These are phyloP conservation scores for Polypedilum vanderplanki DNA, from an alignment of 1,140 invertebrate genomes.

Conservation along the genomic window DNA sequence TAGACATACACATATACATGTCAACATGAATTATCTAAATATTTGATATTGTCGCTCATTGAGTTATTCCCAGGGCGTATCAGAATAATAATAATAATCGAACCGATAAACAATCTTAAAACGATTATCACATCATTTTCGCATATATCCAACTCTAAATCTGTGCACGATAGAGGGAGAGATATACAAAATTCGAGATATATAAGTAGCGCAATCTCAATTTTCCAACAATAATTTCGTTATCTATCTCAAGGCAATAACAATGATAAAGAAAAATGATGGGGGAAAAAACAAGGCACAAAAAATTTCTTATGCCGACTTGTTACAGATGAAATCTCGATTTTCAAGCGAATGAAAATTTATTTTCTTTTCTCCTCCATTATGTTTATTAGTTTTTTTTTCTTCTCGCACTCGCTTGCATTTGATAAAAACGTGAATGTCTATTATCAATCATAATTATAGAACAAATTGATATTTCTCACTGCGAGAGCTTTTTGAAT, in stretches of 20 bases:
- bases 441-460: conserved; percentile 20
- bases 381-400: conserved; percentile 9
- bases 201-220: conserved; percentile 11
- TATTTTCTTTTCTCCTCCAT: not conserved
- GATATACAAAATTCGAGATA: not conserved
- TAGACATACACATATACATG: too few species aligned
- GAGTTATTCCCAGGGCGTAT: not conserved
- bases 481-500: too few species aligned
- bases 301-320: too few species aligned
- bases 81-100: not conserved
- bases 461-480: not conserved
- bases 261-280: not conserved
- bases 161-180: not conserved
- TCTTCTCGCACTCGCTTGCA: not conserved
- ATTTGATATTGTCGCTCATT: too few species aligned
- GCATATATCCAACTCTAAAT: not conserved
- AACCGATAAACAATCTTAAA: conserved; percentile 11
- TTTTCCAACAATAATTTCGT: not conserved
- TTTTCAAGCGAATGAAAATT: not conserved
- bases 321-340: not conserved
- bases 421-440: not conserved
- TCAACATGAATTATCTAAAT: too few species aligned
- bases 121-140: conserved; percentile 24
- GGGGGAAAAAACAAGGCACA: not conserved
- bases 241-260: conserved; percentile 13